Percentiles rank a stretch among this genome's conserved stretches.
These are phyloP conservation scores for Intellagama lesueurii DNA, from an alignment of 2,797 vertebrate genomes.

Conservation along the genomic window DNA sequence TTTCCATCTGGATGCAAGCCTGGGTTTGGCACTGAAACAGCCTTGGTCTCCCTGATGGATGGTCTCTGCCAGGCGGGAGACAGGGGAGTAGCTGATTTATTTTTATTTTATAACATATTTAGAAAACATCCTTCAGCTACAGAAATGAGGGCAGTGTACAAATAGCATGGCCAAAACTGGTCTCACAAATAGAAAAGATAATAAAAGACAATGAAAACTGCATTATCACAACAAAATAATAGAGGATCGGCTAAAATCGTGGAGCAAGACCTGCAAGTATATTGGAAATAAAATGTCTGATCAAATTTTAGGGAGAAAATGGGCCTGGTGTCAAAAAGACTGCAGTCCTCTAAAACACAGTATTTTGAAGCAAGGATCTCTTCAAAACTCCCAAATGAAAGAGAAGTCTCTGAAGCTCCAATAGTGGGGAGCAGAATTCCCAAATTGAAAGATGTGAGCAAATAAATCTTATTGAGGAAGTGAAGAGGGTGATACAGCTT, in stretches of 20 bases:
- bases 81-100: not conserved
- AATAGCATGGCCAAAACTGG: no score
- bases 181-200: no score
- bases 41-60: not conserved
- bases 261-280: no score
- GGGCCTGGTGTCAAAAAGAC: not conserved
- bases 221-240: no score
- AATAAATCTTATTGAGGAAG: not conserved
- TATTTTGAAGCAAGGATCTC: not conserved
- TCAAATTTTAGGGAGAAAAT: not conserved
- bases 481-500: not conserved
- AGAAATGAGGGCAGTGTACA: not conserved
- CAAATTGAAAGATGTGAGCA: not conserved
- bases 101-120: not conserved
- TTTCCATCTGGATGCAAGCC: not conserved
- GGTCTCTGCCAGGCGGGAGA: not conserved
- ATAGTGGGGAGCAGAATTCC: not conserved
- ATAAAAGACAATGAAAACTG: no score
- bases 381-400: not conserved
- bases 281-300: not conserved
- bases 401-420: not conserved
- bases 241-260: no score
- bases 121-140: not conserved
- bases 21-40: not conserved
- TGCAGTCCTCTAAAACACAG: not conserved